phyloP scores from a whole-genome alignment of 2,888 invertebrate species.

The Leucophenga maculata region DNA sequence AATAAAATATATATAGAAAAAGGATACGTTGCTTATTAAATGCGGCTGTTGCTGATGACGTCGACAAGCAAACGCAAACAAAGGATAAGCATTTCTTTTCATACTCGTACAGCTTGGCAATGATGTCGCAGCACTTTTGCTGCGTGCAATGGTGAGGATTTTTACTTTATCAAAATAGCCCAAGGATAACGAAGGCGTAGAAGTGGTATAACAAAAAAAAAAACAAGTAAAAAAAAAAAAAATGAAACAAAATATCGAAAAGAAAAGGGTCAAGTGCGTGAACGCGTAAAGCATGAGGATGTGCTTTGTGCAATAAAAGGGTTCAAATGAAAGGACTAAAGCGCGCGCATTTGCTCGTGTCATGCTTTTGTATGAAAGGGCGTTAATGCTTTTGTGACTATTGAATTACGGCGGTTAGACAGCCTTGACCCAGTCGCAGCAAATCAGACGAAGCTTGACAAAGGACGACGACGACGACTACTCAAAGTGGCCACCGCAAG shows the following conservation, averaged over 20 bases:
- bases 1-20: not conserved
- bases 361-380: slow-evolving; percentile 30
- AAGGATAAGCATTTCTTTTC: not conserved
- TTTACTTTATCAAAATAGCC: not conserved
- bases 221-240: slow-evolving; percentile 26
- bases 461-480: too few species aligned
- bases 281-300: slow-evolving; percentile 52
- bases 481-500: slow-evolving; percentile 22
- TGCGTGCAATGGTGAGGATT: slow-evolving; percentile 24
- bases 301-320: slow-evolving; percentile 6
- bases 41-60: not conserved
- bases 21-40: not conserved
- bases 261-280: slow-evolving; percentile 63
- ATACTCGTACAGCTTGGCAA: too few species aligned
- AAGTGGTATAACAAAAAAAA: slow-evolving; percentile 12
- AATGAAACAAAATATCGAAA: slow-evolving; percentile 23
- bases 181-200: slow-evolving; percentile 13
- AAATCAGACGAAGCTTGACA: slow-evolving; percentile 52
- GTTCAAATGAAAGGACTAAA: slow-evolving; percentile 18
- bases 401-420: not conserved
- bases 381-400: slow-evolving; percentile 16
- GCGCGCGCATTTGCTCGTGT: not conserved
- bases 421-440: slow-evolving; percentile 9
- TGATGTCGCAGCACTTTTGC: slow-evolving; percentile 9
- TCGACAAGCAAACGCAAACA: slow-evolving; percentile 6